Evolutionary conservation across 1,140 invertebrate genomes (phyloP), one percentile per base, ranked within the genome.

Genomic region (Physella acuta): DNA sequence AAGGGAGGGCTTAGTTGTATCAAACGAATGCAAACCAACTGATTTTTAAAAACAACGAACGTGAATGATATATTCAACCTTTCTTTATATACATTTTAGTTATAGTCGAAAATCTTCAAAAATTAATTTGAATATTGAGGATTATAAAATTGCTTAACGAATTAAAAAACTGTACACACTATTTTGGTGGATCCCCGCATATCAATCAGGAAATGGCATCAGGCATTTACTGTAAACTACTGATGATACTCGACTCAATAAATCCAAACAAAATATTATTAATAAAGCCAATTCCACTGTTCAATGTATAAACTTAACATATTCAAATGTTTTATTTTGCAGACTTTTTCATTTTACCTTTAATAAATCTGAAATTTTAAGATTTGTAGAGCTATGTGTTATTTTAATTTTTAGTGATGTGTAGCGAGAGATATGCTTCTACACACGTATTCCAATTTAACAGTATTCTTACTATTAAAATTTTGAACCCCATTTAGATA

Each of bases 141-240:
- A 55, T 24, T 30, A 24, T 8, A 24, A 14, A 24, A 30, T 24
- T 14, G 11, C 20, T 55, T 24, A 14, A n/a, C 24, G 28, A 55
- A 24, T 30, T 55, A 11, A 5, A 20, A 55, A 8, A 24, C 28
- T 55, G 8, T 14, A 8, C 8, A 55, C 20, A 55, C 8, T 14
- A 30, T 14, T 49, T 14, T 11, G 44, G 44, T 49, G 53, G 53
- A 24, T 8, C 8, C 8, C 28, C 28, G 24, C 53, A 55, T 55
- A 55, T 55, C 53, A 55, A 63, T 51, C 20, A 11, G 44, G 34
- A 49, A 49, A 63, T 63, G 61, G 61, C 36, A 63, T 49, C 61
- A 17, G 1, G 26, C 2, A 16, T 3, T 1, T 60, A 26, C 58
- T 36, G 58, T 60, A 60, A 34, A 36, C 58, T 34, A 24, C 36